A percentile compares a stretch with the other conserved stretches of the same genome.
Evolutionary conservation across 2,113 vertebrate species (phyloP).

Genomic region (Cochlearius cochlearius): DNA sequence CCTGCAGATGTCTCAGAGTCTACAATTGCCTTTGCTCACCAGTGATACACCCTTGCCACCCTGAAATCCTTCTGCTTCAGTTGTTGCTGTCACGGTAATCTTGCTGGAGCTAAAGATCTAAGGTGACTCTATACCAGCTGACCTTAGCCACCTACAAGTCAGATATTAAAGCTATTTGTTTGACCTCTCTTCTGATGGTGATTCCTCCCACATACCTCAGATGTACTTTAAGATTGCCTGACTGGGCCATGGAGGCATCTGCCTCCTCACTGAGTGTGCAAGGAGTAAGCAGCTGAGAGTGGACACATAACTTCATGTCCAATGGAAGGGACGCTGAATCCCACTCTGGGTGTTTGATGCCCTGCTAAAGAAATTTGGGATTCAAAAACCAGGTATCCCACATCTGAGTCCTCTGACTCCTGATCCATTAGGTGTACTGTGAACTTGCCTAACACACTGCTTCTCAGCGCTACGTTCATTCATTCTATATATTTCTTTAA

Average conservation of each 20-base stretch:
- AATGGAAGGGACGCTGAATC: accelerated
- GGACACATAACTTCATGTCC: background rate
- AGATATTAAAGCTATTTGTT: background rate
- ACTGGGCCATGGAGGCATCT: background rate
- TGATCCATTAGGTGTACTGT: background rate
- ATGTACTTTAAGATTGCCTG: background rate
- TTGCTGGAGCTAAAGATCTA: background rate
- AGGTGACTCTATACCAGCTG: background rate
- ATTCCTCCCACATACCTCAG: background rate
- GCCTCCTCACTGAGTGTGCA: background rate
- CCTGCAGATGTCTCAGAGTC: background rate
- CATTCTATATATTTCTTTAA: background rate
- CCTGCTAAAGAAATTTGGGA: background rate
- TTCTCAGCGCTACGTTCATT: background rate
- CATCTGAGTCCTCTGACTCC: background rate
- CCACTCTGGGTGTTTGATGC: background rate
- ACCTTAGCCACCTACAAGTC: background rate
- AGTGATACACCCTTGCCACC: no score
- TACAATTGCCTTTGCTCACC: background rate
- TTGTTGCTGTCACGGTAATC: background rate
- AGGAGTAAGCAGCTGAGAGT: background rate
- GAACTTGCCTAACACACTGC: background rate
- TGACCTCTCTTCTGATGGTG: background rate
- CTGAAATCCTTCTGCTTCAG: background rate
- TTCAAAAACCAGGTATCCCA: background rate